Evolutionary conservation across 2,113 vertebrate genomes (phyloP), one percentile per base, ranked within the genome.

Genomic region (Burhinus bistriatus): DNA sequence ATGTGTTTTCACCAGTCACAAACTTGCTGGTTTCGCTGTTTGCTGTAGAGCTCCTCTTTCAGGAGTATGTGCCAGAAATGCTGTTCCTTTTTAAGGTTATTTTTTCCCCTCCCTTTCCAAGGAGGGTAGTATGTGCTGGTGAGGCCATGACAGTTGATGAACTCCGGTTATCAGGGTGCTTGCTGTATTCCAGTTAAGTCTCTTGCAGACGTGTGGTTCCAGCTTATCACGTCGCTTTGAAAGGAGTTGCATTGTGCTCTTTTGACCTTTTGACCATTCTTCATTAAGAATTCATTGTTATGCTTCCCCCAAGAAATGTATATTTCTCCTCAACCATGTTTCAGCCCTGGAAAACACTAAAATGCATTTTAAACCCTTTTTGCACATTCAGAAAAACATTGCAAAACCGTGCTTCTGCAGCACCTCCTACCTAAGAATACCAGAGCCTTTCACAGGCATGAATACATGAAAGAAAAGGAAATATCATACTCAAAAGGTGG

Each of bases 231-330:
- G 69, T 15, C 69, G 51, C 65, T 93, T 87, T 93, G 73, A 95
- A 95, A 81, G 57, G 36, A 84, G 57, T 79, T 1, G 1, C 40
- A 79, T 45, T 64, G 44, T 91, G 81, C 36, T 85, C 80, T 92
- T 95, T 91, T 91, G 83, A 89, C 81, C 96, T 93, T 95, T 82
- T 87, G 73, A 91, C 34, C 44, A 70, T 68, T 87, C 30, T 84
- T 69, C 80, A 87, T 79, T 85, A 94, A 92, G 94, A 89, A 83
- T 59, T 77, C 45, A 72, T 87, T 30, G 15, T 59, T 82, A 79
- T 61, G 27, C 11, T 57, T 93, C 83, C 54, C 55, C 13, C 25
- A 38, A 82, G 80, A 94, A 93, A 82, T 20, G 13, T 51, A 5
- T 83, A 42, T 90, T 89, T 87, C n/a, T 93, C 5, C 7, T 36